Base-by-base conservation (phyloP, 1,140 invertebrate genomes). In the Drosophila insularis region DNA sequence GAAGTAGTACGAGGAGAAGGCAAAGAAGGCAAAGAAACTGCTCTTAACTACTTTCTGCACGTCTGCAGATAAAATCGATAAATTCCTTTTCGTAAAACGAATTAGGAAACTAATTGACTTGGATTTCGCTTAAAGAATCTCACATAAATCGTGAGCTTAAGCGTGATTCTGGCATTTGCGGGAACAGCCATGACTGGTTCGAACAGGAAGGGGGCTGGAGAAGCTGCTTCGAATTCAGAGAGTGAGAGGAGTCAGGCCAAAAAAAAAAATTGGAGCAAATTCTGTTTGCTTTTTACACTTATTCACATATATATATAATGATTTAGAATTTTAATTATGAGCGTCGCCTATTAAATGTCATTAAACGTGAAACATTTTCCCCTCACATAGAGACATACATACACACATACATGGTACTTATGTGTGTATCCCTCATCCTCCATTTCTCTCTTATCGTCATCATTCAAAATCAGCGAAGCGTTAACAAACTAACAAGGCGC, bases 41-140 rank as follows among this genome's bases (percentile, higher is more conserved):
- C 63, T 80, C 84, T 87, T 89, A 87, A 89, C 80, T 87, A 87
- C 82, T 87, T 87, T 87, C 82, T 87, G 82, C 82, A 87, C 82
- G 82, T 89, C 80, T 89, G 72, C 84, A 89, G 82, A 87, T 87
- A 89, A 87, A 87, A 87, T 87, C 82, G 82, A 87, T 87, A 87
- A 87, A 87, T 87, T 87, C 80, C 84, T 89, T 84, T 89, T 80
- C 84, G 84, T 81, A 89, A 87, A 87, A 87, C 84, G 82, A 87
- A 87, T 87, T 87, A 89, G 82, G 82, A 87, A 87, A 87, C 82
- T 89, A 87, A 87, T 87, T 87, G 84, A 87, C 82, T 87, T 89
- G 84, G 82, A 87, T 87, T 87, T 87, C 76, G 84, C 82, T 87
- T 80, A 87, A 87, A 87, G 82, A 87, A 87, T 89, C 84, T 89